Conservation (phyloP, 2,888 invertebrate genomes). For the Neoascia interrupta region DNA sequence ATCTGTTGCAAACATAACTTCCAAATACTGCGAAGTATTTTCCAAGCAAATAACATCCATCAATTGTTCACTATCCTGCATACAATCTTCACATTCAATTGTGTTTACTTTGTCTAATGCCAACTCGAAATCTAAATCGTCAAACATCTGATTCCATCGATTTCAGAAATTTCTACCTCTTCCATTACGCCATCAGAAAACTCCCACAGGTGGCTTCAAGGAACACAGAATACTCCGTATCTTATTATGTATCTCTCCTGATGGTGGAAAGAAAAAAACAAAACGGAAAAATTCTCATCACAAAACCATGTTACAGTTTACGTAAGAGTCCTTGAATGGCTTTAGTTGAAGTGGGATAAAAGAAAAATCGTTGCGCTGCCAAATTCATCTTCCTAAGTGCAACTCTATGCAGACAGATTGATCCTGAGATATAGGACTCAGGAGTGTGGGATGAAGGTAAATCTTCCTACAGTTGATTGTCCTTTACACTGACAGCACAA, state of each 20-base stretch:
- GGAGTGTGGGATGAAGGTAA: constrained; percentile 7
- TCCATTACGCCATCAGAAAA: too few relatives aligned
- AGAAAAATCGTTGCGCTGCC: constrained; percentile 22
- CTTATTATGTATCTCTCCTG: constrained; percentile 9
- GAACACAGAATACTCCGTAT: constrained; percentile 4
- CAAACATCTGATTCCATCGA: constrained; percentile 60
- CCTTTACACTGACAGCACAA: constrained; percentile 37
- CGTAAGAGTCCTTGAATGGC: constrained; percentile 56
- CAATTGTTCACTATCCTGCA: constrained; percentile 28
- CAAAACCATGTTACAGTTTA: constrained; percentile 37
- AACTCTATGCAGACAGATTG: constrained; percentile 55
- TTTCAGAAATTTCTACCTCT: too few relatives aligned
- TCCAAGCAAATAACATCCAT: too few relatives aligned
- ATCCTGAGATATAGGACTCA: constrained; percentile 57
- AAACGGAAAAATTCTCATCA: constrained; percentile 13
- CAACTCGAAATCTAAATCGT: constrained; percentile 47
- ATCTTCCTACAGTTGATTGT: constrained; percentile 38
- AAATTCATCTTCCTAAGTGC: constrained; percentile 52
- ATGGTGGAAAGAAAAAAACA: constrained; percentile 8
- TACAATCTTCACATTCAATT: constrained; percentile 51
- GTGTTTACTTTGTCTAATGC: constrained; percentile 35
- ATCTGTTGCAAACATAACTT: too few relatives aligned
- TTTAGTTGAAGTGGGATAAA: neutral
- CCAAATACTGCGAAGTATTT: too few relatives aligned
- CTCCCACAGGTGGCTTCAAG: constrained; percentile 32